These are phyloP conservation scores for Nematostella vectensis DNA, from an alignment of 92 coral and sea anemone genomes.

Conservation along the genomic window DNA sequence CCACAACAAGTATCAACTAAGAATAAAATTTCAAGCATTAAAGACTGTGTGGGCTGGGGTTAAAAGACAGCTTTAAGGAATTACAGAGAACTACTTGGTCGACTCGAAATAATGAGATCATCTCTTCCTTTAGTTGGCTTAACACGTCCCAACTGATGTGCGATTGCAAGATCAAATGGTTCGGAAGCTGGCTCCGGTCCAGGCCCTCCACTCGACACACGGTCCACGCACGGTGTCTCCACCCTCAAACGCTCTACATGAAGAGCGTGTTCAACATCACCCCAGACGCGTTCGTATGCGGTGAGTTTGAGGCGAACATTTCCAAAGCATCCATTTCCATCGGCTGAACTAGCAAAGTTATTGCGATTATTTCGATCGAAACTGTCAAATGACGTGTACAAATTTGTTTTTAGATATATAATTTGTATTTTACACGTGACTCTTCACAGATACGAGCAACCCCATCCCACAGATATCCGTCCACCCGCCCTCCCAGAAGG, in stretches of 20 bases:
- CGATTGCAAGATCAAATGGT: constrained; percentile 70
- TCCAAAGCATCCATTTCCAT: not conserved
- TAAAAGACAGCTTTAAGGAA: too few relatives aligned
- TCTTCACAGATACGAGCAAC: constrained; percentile 42
- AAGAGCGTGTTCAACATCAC: constrained; percentile 65
- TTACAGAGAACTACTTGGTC: too few relatives aligned
- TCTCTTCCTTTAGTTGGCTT: constrained; percentile 32
- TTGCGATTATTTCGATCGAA: not conserved
- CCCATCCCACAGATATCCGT: constrained; percentile 51
- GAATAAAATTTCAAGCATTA: too few relatives aligned
- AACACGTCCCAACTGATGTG: constrained; percentile 57
- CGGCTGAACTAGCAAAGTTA: not conserved
- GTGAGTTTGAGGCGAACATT: constrained; percentile 45
- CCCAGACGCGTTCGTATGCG: constrained; percentile 56
- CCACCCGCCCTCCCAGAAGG: constrained; percentile 40
- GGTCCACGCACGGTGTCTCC: constrained; percentile 50
- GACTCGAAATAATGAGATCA: too few relatives aligned
- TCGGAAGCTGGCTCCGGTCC: constrained; percentile 43
- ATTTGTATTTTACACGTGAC: not conserved
- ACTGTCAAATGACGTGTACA: not conserved
- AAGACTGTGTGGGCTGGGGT: too few relatives aligned
- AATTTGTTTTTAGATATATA: not conserved
- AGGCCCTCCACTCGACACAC: constrained; percentile 8
- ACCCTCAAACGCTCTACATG: constrained; percentile 44
- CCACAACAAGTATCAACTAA: too few relatives aligned